Evolutionary conservation across 1,140 invertebrate genomes (phyloP).

Genomic region (Grapholita molesta): DNA sequence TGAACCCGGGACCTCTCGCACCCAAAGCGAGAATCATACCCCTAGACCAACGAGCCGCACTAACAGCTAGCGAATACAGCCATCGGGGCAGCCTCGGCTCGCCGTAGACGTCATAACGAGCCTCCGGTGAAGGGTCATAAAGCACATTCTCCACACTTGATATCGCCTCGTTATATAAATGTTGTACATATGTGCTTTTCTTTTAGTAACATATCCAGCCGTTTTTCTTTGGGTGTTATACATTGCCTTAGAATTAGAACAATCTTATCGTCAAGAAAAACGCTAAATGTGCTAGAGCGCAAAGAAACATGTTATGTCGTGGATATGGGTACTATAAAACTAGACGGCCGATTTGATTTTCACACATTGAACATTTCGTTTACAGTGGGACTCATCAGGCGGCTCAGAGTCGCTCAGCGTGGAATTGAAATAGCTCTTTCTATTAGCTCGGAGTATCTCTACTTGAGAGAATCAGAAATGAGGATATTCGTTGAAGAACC

Average conservation of each 20-base stretch:
- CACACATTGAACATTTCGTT: no score
- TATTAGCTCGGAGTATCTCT: no score
- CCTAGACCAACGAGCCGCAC: constrained; percentile 87
- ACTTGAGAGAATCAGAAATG: no score
- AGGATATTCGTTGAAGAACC: no score
- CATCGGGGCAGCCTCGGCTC: not conserved
- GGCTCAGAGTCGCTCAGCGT: no score
- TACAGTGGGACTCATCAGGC: no score
- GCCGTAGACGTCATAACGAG: not conserved
- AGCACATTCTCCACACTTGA: not conserved
- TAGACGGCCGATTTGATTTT: no score
- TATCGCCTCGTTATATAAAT: not conserved
- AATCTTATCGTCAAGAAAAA: not conserved
- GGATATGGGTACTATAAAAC: no score
- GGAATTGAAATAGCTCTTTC: no score
- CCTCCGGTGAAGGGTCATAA: constrained; percentile 3
- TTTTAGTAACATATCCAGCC: not conserved
- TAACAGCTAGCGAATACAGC: constrained; percentile 19
- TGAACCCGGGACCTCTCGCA: constrained; percentile 90
- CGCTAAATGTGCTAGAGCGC: no score
- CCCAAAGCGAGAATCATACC: constrained; percentile 91
- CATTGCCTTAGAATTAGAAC: no score
- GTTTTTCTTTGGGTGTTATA: not conserved
- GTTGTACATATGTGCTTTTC: not conserved
- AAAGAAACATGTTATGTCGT: not conserved